Evolutionary conservation across 2,797 vertebrate genomes (phyloP), one percentile per base, ranked within the genome.

Genomic region (Hypotaenidia philippensis): DNA sequence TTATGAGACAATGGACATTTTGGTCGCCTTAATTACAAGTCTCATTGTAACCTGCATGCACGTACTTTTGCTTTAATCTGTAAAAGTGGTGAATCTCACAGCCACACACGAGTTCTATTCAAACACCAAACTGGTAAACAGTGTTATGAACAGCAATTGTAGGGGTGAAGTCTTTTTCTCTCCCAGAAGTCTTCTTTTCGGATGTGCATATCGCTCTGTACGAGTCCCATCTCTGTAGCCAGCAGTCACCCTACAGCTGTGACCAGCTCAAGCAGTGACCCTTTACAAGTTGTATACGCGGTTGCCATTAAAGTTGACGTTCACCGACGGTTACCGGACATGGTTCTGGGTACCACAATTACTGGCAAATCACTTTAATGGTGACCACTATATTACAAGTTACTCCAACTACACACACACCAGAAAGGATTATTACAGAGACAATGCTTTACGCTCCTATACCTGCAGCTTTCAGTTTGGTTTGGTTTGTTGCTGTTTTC

Each of bases 111-210:
- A 44, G 83, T 57, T 97, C 95, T 96, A 94, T 86, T 95, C 96
- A 97, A 97, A 98, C 97, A 98, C 94, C 92, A 94, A 95, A 94
- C 70, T 93, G 96, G 92, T 95, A 97, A 97, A 92, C 75, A 91
- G 84, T 91, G 96, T 88, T 94, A 96, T 70, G 53, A 97, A 96
- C 93, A 95, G 96, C 96, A 97, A 87, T 59, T 84, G 68, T 57
- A 96, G 94, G 91, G 92, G 96, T 94, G 89, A 95, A 97, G 95
- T 36, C 63, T 84, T 70, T 81, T 95, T 86, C 59, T 94, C 70
- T 85, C 60, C 85, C 93, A 75, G 69, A 96, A 95, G 75, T 96
- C 95, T 90, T 82, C 87, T 96, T 93, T 92, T 18, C 81, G 75
- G 68, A 83, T 96, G 91, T 93, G 68, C 93, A 93, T 32, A 66